Percentiles rank a stretch among this genome's conserved stretches.
These are phyloP conservation scores for Lapara coniferarum DNA, from an alignment of 2,888 invertebrate species.

Conservation along the genomic window DNA sequence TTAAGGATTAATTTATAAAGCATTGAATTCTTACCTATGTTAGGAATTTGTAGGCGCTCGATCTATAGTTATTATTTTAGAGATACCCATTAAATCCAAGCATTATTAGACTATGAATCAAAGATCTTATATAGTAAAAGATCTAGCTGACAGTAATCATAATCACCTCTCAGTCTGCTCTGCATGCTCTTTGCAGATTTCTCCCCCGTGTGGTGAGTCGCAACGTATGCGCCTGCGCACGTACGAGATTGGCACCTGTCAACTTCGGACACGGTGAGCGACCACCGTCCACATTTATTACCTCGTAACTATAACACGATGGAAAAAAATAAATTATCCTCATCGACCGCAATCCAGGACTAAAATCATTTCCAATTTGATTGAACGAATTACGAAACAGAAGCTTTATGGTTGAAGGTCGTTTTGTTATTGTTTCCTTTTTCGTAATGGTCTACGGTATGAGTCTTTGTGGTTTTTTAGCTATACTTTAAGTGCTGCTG, in stretches of 20 bases:
- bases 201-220: slow-evolving; percentile 39
- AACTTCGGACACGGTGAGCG: slow-evolving; percentile 62
- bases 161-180: not conserved
- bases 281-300: slow-evolving; percentile 24
- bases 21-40: no score
- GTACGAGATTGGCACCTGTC: slow-evolving; percentile 81
- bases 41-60: no score
- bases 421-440: not conserved
- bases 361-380: slow-evolving; percentile 5
- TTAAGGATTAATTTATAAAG: no score
- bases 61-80: no score
- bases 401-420: not conserved
- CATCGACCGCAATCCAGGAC: slow-evolving; percentile 17
- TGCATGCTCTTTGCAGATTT: not conserved
- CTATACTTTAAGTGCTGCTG: no score
- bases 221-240: slow-evolving; percentile 58
- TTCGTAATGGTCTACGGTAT: no score
- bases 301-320: slow-evolving; percentile 20
- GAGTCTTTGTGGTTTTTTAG: no score
- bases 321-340: slow-evolving; percentile 9
- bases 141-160: not conserved
- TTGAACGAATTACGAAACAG: slow-evolving; percentile 7
- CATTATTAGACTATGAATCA: no score
- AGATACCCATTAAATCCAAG: no score
- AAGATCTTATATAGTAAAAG: no score